Conservation (phyloP, 2,888 invertebrate genomes). For the Lasioglossum pauxillum region DNA sequence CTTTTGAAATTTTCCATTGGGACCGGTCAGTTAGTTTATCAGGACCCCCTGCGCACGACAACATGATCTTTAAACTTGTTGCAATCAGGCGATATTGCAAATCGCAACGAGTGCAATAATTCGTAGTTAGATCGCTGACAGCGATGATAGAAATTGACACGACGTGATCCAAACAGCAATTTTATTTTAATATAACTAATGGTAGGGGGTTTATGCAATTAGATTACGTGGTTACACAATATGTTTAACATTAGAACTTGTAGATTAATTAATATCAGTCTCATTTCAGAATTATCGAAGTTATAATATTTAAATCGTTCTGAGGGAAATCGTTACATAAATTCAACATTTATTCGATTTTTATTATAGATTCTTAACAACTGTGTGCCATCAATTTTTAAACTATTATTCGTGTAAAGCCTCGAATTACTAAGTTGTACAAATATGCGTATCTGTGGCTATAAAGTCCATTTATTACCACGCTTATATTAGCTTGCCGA, state of each 20-base stretch:
- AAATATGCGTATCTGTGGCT: neutral
- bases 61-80: conserved; percentile 50
- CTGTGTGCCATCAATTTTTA: neutral
- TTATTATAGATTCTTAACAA: neutral
- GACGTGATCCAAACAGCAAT: neutral
- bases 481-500: too few species aligned
- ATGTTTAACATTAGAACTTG: neutral
- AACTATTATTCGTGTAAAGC: neutral
- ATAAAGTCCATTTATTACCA: neutral
- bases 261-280: neutral
- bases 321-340: neutral
- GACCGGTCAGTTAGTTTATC: conserved; percentile 64
- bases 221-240: neutral
- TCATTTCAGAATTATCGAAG: neutral
- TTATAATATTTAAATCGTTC: neutral
- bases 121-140: neutral
- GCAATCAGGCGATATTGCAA: conserved; percentile 15
- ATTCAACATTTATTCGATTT: neutral
- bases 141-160: neutral
- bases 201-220: neutral
- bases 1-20: conserved; percentile 59
- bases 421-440: neutral
- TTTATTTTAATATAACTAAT: neutral
- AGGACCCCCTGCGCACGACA: conserved; percentile 66
- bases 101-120: conserved; percentile 20